phyloP scores from a whole-genome alignment of 1,140 invertebrate genomes.

The Danaus plexippus region DNA sequence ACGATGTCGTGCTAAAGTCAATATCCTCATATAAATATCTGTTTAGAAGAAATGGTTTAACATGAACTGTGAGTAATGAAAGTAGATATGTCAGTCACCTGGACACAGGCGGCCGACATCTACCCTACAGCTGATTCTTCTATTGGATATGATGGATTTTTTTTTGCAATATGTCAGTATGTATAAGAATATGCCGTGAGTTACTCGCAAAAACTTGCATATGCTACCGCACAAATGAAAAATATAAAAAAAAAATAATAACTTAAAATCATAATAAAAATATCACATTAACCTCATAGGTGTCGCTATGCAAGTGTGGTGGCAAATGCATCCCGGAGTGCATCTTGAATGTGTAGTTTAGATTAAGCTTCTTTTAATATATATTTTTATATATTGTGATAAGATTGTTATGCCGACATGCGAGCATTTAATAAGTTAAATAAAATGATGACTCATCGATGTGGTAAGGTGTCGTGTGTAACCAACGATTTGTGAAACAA shows the following conservation, averaged over 20 bases:
- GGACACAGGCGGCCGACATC: slow-evolving; percentile 31
- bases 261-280: slow-evolving; percentile 39
- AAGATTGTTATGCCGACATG: slow-evolving; percentile 66
- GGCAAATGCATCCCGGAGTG: slow-evolving; percentile 64
- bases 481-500: background rate
- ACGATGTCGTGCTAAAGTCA: slow-evolving; percentile 27
- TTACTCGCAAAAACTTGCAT: slow-evolving; percentile 53
- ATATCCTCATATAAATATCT: slow-evolving; percentile 22
- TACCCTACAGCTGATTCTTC: slow-evolving; percentile 21
- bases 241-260: slow-evolving; percentile 40
- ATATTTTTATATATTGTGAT: slow-evolving; percentile 72
- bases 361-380: slow-evolving; percentile 69
- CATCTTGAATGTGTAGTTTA: slow-evolving; percentile 67
- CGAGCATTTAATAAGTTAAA: slow-evolving; percentile 67
- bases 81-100: slow-evolving; percentile 62
- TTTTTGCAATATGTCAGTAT: slow-evolving; percentile 53
- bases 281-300: slow-evolving; percentile 36
- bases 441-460: slow-evolving; percentile 34
- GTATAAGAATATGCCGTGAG: slow-evolving; percentile 58
- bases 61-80: slow-evolving; percentile 41
- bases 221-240: slow-evolving; percentile 67
- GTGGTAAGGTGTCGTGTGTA: slow-evolving; percentile 10
- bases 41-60: slow-evolving; percentile 41
- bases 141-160: slow-evolving; percentile 33
- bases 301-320: slow-evolving; percentile 56